These are phyloP conservation scores for Rhinoraja longicauda DNA, from an alignment of 2,797 vertebrate genomes.

Conservation along the genomic window DNA sequence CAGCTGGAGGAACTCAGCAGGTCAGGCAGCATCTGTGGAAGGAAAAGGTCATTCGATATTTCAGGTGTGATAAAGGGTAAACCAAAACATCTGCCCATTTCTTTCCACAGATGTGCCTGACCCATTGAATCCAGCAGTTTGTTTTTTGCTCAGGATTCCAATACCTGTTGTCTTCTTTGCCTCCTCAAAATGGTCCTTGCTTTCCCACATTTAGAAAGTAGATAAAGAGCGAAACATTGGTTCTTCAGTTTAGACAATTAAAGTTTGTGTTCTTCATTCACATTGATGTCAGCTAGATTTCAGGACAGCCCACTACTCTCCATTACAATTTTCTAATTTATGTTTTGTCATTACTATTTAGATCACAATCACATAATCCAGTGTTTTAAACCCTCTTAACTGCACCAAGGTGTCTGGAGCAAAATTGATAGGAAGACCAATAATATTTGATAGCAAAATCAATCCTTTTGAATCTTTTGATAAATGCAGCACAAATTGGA, in stretches of 20 bases:
- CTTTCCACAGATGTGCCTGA: too few species aligned
- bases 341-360: background rate
- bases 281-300: background rate
- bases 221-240: background rate
- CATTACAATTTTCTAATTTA: background rate
- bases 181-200: background rate
- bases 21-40: too few species aligned
- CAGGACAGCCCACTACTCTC: background rate
- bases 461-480: background rate
- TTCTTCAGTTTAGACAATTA: background rate
- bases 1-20: too few species aligned
- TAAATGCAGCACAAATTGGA: background rate
- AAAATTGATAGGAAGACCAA: background rate
- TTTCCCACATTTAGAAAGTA: background rate
- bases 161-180: too few species aligned
- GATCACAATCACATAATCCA: background rate
- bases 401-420: background rate
- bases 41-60: too few species aligned
- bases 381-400: background rate
- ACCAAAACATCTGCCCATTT: too few species aligned
- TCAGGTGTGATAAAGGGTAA: too few species aligned
- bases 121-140: too few species aligned
- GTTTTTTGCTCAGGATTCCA: too few species aligned
- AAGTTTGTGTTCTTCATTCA: background rate
- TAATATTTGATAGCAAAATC: conserved; percentile 1